Evolutionary conservation across 2,888 invertebrate species (phyloP).

Genomic region (Phrixothrix hirtus): DNA sequence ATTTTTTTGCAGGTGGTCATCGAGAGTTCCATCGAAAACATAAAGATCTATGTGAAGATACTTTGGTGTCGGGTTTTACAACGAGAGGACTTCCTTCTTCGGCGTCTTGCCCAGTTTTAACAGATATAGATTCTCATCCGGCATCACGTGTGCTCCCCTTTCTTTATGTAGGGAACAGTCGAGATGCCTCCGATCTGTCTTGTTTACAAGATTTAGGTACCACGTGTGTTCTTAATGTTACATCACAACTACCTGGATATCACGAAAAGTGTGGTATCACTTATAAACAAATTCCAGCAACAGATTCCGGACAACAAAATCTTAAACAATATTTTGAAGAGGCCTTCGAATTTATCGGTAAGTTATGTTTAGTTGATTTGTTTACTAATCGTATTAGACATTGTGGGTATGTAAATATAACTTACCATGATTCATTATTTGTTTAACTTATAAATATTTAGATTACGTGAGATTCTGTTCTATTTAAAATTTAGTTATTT

Average conservation of each 20-base stretch:
- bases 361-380: too few relatives aligned
- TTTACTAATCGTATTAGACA: too few relatives aligned
- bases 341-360: constrained; percentile 84
- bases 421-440: too few relatives aligned
- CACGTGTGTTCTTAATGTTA: constrained; percentile 80
- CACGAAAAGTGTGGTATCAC: constrained; percentile 68
- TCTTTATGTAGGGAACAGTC: constrained; percentile 80
- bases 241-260: constrained; percentile 73
- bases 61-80: constrained; percentile 61
- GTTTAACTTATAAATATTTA: too few relatives aligned
- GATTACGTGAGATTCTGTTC: too few relatives aligned
- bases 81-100: constrained; percentile 48
- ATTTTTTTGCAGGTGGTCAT: constrained; percentile 64
- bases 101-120: constrained; percentile 60
- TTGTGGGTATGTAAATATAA: too few relatives aligned
- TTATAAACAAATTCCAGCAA: constrained; percentile 80
- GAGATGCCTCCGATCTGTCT: constrained; percentile 74
- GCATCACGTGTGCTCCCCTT: constrained; percentile 80
- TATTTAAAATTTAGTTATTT: too few relatives aligned
- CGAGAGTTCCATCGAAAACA: constrained; percentile 72
- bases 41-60: constrained; percentile 73
- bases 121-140: constrained; percentile 74
- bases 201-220: constrained; percentile 69
- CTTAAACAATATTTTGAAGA: constrained; percentile 87
- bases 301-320: constrained; percentile 83